Evolutionary conservation across 2,797 vertebrate species (phyloP).

Genomic region (Pantherophis vulpinus): DNA sequence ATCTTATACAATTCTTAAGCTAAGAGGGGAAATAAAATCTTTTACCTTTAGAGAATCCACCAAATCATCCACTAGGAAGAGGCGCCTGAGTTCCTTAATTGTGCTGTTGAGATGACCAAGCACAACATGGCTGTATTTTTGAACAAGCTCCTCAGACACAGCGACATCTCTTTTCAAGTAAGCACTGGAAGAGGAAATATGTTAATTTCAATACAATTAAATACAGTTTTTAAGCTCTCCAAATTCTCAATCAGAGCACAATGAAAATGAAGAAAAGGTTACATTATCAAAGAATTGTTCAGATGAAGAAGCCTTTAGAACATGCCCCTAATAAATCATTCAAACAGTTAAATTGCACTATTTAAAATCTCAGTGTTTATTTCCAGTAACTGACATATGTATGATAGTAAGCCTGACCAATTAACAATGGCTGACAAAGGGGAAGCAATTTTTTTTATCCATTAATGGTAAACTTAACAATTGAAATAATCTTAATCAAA

Average conservation of each 20-base stretch:
- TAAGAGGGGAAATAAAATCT: background rate
- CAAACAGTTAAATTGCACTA: background rate
- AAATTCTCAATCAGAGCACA: accelerated
- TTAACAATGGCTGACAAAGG: background rate
- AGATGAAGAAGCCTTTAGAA: background rate
- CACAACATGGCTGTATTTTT: conserved; percentile 87
- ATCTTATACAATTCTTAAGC: background rate
- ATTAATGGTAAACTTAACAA: background rate
- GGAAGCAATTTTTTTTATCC: background rate
- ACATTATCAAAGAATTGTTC: background rate
- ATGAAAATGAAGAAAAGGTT: background rate
- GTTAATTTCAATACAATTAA: background rate
- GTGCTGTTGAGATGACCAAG: conserved; percentile 83
- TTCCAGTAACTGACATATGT: background rate
- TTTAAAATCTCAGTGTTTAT: background rate
- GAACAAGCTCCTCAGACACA: conserved; percentile 84
- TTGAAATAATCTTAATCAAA: background rate
- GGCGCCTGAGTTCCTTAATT: conserved; percentile 82
- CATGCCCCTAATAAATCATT: background rate
- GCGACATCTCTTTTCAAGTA: conserved; percentile 88
- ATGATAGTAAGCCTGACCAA: background rate
- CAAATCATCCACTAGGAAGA: conserved; percentile 96
- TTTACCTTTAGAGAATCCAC: conserved; percentile 94
- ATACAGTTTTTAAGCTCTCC: background rate
- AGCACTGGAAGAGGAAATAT: conserved; percentile 71